Conservation (phyloP, 2,888 invertebrate species). For the Dynastes maya region DNA sequence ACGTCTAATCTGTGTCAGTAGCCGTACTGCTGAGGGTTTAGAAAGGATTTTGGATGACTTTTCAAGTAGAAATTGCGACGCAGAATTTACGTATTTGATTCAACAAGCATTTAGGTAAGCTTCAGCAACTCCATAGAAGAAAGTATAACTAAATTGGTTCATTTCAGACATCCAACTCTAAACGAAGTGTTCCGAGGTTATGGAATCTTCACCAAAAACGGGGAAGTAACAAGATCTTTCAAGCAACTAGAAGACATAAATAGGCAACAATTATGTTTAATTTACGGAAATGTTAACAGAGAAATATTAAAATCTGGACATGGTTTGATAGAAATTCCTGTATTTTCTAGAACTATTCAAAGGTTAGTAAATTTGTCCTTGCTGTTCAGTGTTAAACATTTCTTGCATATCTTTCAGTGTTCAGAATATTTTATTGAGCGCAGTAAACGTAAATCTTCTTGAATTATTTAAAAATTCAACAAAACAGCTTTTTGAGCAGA, state of each 20-base stretch:
- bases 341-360: slow-evolving; percentile 38
- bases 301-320: slow-evolving; percentile 18
- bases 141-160: neutral
- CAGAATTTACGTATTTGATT: slow-evolving; percentile 61
- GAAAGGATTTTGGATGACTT: slow-evolving; percentile 77
- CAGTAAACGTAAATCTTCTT: too few relatives aligned
- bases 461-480: neutral
- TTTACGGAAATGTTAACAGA: slow-evolving; percentile 12
- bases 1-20: slow-evolving; percentile 82
- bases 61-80: slow-evolving; percentile 69
- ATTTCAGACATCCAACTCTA: too few relatives aligned
- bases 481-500: slow-evolving; percentile 17
- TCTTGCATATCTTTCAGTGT: too few relatives aligned
- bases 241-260: neutral
- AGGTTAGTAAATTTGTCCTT: slow-evolving; percentile 1
- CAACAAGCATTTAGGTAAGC: slow-evolving; percentile 55
- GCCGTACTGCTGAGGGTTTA: slow-evolving; percentile 84
- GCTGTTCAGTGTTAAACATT: too few relatives aligned
- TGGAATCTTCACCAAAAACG: slow-evolving; percentile 19
- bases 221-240: slow-evolving; percentile 3
- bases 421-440: too few relatives aligned
- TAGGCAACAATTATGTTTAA: slow-evolving; percentile 20
- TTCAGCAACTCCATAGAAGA: neutral
- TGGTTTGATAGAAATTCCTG: slow-evolving; percentile 33
- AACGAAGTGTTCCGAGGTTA: neutral